Base-by-base conservation (phyloP, 2,113 vertebrate species). In the Stictonetta naevosa region DNA sequence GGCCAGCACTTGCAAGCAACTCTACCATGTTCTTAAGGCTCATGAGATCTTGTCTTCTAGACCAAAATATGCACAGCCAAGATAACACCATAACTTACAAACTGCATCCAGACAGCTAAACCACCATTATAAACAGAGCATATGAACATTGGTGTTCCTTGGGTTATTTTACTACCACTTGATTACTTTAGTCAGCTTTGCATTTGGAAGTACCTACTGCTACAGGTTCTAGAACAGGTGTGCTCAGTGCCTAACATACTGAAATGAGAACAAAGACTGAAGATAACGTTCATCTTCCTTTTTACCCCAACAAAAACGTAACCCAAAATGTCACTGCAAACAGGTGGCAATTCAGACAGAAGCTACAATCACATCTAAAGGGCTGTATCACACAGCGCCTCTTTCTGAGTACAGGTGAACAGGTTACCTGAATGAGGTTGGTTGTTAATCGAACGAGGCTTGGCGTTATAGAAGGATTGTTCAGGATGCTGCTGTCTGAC, bases 391-490 rank as follows among this genome's bases (percentile, higher is more conserved):
- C 56, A 21, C 40, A 76, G 2, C 4, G 12, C 6, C 11, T 16
- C 48, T 22, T 38, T 38, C 28, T 36, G 3, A 87, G 31, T 18
- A 42, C 42, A 50, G 42, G 53, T 7, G 53, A 90, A 38, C 3
- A 33, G 16, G 26, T 83, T 90, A 99, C 99, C 99, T 99, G 99
- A 92, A 99, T 99, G 55, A 99, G 98, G 97, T 99, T 99, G 97
- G 95, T 99, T 77, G 99, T 98, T 56, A 99, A 98, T 11, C 99
- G 98, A 46, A 98, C 89, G 2, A 99, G 97, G 93, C 98, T 98
- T 2, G 98, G 97, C 26, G 98, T 95, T 16, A 98, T 92, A 6
- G 98, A 97, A 2, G 97, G 79, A 10, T 98, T 98, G 73, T 95
- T 97, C 14, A 99, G 97, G 92, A 99, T 97, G 72, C 93, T 96